Evolutionary conservation across 2,797 vertebrate species (phyloP).

Genomic region (Acipenser oxyrinchus): DNA sequence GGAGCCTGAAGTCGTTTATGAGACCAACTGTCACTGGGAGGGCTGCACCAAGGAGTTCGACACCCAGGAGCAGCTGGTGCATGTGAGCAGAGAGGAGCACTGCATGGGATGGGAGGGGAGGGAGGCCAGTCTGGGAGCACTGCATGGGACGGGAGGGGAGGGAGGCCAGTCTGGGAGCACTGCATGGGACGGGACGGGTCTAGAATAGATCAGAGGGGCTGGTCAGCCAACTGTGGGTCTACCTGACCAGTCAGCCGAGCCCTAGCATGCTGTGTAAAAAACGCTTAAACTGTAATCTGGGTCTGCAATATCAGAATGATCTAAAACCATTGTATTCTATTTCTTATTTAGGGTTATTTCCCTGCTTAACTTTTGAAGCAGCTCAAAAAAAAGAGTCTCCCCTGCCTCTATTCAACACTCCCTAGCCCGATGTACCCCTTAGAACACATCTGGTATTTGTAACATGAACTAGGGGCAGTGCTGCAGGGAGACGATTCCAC

Average conservation of each 20-base stretch:
- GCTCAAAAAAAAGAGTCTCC: too few species aligned
- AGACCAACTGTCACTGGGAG: constrained; percentile 95
- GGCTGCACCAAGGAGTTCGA: constrained; percentile 93
- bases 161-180: neutral
- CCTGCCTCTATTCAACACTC: too few species aligned
- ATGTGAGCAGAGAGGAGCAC: constrained; percentile 64
- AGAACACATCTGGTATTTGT: too few species aligned
- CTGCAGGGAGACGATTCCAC: too few species aligned
- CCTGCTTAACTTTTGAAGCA: too few species aligned
- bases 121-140: neutral
- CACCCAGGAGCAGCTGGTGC: constrained; percentile 94
- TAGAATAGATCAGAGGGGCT: neutral
- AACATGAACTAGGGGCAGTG: too few species aligned
- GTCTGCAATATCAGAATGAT: too few species aligned
- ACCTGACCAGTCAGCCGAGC: too few species aligned
- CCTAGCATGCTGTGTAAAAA: neutral
- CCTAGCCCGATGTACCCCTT: too few species aligned
- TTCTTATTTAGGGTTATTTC: too few species aligned
- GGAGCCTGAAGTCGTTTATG: constrained; percentile 83
- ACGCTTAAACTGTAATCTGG: too few species aligned
- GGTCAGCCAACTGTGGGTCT: neutral
- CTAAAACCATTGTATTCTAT: too few species aligned
- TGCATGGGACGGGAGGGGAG: neutral
- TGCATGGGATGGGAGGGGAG: neutral
- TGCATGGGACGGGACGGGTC: neutral